Evolutionary conservation across 2,113 vertebrate species (phyloP).

Genomic region (Arvicanthis niloticus): DNA sequence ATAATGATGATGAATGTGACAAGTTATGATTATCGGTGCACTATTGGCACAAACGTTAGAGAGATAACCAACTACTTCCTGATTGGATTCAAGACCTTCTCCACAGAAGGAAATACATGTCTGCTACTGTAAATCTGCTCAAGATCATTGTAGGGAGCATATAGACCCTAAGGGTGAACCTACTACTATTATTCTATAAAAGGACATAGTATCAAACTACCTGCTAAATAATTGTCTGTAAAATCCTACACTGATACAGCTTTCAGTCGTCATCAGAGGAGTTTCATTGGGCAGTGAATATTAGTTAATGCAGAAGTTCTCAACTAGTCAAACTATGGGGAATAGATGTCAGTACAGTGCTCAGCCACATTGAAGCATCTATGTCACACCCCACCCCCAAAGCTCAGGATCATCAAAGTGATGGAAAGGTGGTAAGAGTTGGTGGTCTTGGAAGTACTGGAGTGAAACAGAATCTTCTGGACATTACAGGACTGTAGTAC

Average conservation of each 20-base stretch:
- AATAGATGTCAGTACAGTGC: neutral
- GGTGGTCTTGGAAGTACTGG: neutral
- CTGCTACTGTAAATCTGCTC: too few relatives aligned
- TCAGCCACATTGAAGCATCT: neutral
- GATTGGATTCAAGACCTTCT: neutral
- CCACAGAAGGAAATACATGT: neutral
- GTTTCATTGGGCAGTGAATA: neutral
- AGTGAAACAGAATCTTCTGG: neutral
- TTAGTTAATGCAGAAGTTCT: neutral
- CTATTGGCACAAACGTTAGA: neutral
- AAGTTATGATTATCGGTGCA: neutral
- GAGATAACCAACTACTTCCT: neutral
- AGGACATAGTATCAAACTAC: neutral
- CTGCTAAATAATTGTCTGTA: neutral
- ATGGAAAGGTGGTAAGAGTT: neutral
- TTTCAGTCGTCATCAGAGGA: neutral
- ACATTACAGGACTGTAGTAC: neutral
- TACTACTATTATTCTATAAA: neutral
- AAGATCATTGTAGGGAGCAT: neutral
- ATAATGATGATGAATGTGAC: neutral
- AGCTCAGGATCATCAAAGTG: neutral
- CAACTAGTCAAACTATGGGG: neutral
- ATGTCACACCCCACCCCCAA: neutral
- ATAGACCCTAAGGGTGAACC: neutral
- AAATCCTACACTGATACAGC: neutral